phyloP scores from a whole-genome alignment of 2,113 vertebrate genomes.

The Sciurus niger region DNA sequence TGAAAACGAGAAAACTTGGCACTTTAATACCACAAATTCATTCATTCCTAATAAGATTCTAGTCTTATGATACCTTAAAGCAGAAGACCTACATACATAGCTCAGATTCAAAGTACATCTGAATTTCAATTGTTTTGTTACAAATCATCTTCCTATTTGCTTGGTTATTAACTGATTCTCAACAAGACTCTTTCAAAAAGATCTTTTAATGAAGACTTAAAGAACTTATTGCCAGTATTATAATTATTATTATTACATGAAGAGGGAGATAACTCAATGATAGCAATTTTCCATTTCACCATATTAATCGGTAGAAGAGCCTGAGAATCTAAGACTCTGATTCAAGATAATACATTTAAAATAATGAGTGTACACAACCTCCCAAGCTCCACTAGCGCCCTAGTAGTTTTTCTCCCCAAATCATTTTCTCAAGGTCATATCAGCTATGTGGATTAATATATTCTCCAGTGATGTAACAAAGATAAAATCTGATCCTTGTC shows the following conservation, averaged over 20 bases:
- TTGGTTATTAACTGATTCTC: slow-evolving; percentile 43
- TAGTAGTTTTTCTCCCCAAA: not conserved
- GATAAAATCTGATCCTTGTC: not conserved
- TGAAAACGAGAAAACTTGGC: not conserved
- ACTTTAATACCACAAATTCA: slow-evolving; percentile 30
- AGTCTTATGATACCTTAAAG: not conserved
- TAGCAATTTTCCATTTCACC: slow-evolving; percentile 50
- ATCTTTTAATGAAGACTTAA: slow-evolving; percentile 56
- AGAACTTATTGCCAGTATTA: slow-evolving; percentile 25
- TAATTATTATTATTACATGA: slow-evolving; percentile 30
- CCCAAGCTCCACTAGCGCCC: slow-evolving; percentile 1
- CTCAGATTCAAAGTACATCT: slow-evolving; percentile 1
- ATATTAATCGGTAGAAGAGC: slow-evolving; percentile 7
- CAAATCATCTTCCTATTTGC: slow-evolving; percentile 29
- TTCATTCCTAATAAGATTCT: slow-evolving; percentile 39
- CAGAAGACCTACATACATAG: not conserved
- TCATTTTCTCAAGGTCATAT: slow-evolving; percentile 45
- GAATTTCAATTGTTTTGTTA: slow-evolving; percentile 47
- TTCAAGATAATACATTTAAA: slow-evolving; percentile 38
- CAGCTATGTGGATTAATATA: not conserved
- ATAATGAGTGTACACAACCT: slow-evolving; percentile 20
- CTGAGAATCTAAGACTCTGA: not conserved
- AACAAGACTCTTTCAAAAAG: slow-evolving; percentile 48
- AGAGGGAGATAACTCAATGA: not conserved
- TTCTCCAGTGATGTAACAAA: not conserved